A percentile compares a stretch with the other conserved stretches of the same genome.
Evolutionary conservation across 92 coral and sea anemone species (phyloP).

Genomic region (Porites evermanni): DNA sequence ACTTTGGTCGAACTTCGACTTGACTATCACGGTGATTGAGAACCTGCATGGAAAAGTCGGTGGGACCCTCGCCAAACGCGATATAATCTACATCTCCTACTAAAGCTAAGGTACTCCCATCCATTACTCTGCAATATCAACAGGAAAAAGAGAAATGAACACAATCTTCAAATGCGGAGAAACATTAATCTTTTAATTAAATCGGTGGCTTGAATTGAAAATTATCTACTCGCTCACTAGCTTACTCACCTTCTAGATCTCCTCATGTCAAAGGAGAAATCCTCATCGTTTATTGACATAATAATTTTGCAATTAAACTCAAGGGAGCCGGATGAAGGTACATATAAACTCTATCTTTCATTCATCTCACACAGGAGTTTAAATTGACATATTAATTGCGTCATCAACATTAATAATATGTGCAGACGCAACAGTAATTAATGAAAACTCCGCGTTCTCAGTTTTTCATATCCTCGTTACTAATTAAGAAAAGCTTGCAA

Average conservation of each 20-base stretch:
- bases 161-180: no score
- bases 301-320: neutral
- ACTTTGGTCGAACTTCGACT: neutral
- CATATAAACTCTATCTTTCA: neutral
- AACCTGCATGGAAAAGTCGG: constrained; percentile 28
- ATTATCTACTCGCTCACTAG: neutral
- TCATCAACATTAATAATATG: neutral
- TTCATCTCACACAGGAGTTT: neutral
- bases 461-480: neutral
- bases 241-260: neutral
- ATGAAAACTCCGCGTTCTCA: neutral
- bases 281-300: constrained; percentile 11
- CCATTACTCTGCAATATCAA: constrained; percentile 4
- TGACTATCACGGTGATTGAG: neutral
- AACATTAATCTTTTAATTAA: no score
- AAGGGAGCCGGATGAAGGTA: neutral
- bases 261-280: neutral
- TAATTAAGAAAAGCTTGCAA: no score
- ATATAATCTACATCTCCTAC: constrained; percentile 25
- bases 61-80: neutral
- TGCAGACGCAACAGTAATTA: neutral
- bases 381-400: constrained; percentile 32
- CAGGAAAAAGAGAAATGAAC: neutral
- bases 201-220: neutral
- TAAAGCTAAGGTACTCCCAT: constrained; percentile 12